Percentiles rank a stretch among this genome's conserved stretches.
These are phyloP conservation scores for Platysteira castanea DNA, from an alignment of 2,113 vertebrate species.

Conservation along the genomic window DNA sequence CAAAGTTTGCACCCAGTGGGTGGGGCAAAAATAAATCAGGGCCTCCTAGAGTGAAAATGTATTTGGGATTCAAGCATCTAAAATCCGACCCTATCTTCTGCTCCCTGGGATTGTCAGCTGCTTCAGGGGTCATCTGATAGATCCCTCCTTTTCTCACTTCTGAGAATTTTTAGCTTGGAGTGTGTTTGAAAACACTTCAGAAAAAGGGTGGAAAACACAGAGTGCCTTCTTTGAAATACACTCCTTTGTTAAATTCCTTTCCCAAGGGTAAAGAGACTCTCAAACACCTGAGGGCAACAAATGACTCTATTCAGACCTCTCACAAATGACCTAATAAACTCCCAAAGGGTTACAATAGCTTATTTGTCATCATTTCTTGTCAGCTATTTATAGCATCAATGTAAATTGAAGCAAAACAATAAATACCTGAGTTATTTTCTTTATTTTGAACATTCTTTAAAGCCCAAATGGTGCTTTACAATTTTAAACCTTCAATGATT, in stretches of 20 bases:
- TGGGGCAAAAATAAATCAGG: constrained; percentile 44
- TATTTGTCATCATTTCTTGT: constrained; percentile 45
- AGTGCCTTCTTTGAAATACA: constrained; percentile 62
- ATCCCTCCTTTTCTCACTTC: constrained; percentile 54
- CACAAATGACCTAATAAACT: constrained; percentile 52
- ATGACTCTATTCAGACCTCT: constrained; percentile 29
- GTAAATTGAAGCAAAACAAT: not conserved
- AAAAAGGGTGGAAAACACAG: constrained; percentile 57
- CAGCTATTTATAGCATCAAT: constrained; percentile 8
- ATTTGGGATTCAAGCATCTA: constrained; percentile 30
- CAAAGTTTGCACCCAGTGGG: constrained; percentile 55
- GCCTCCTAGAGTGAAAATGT: constrained; percentile 33
- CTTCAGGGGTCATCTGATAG: constrained; percentile 30
- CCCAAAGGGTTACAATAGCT: constrained; percentile 23
- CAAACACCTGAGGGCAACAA: constrained; percentile 60
- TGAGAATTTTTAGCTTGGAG: constrained; percentile 49
- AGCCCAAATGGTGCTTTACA: not conserved
- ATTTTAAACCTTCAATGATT: not conserved
- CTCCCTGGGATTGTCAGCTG: constrained; percentile 43
- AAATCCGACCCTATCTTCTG: not conserved
- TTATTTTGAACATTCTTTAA: not conserved
- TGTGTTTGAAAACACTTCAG: constrained; percentile 67
- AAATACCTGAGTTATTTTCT: constrained; percentile 24
- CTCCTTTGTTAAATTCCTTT: constrained; percentile 63
- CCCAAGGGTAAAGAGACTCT: constrained; percentile 48